These are phyloP conservation scores for Antechinus stuartii DNA, from an alignment of 2,113 vertebrate genomes.

Conservation along the genomic window DNA sequence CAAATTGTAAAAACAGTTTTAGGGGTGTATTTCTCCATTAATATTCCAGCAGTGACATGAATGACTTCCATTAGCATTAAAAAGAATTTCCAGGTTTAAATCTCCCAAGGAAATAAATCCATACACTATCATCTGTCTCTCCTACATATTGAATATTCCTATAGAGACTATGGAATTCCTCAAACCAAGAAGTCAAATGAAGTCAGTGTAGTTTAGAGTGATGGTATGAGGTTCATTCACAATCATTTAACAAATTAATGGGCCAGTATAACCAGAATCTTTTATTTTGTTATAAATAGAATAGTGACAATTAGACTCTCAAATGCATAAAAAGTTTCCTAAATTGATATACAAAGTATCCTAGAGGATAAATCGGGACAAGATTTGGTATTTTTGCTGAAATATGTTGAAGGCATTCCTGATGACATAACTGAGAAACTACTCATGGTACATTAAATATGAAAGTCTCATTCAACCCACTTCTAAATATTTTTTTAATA, in stretches of 20 bases:
- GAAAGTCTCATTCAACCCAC: not conserved
- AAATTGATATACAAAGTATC: no score
- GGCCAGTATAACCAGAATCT: constrained; percentile 56
- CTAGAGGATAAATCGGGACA: constrained; percentile 13
- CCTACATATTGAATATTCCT: constrained; percentile 68
- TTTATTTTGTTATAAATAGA: constrained; percentile 58
- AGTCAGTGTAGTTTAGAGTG: constrained; percentile 61
- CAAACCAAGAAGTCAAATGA: constrained; percentile 64
- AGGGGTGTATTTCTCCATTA: constrained; percentile 51
- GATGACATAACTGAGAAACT: not conserved
- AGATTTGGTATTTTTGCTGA: constrained; percentile 7
- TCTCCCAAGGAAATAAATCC: constrained; percentile 69
- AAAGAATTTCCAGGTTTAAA: constrained; percentile 74
- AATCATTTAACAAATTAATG: constrained; percentile 74
- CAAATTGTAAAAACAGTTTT: constrained; percentile 74
- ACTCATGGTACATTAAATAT: constrained; percentile 6
- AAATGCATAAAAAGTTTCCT: constrained; percentile 31
- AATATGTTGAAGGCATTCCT: constrained; percentile 49
- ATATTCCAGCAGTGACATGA: constrained; percentile 62
- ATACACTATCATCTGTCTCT: constrained; percentile 61
- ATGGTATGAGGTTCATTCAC: not conserved
- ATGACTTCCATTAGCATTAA: constrained; percentile 67
- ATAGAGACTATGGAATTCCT: constrained; percentile 54
- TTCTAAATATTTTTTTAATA: not conserved
- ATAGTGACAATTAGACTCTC: constrained; percentile 54